Conservation (phyloP, 1,140 invertebrate genomes). For the Drosophila pallidifrons region DNA sequence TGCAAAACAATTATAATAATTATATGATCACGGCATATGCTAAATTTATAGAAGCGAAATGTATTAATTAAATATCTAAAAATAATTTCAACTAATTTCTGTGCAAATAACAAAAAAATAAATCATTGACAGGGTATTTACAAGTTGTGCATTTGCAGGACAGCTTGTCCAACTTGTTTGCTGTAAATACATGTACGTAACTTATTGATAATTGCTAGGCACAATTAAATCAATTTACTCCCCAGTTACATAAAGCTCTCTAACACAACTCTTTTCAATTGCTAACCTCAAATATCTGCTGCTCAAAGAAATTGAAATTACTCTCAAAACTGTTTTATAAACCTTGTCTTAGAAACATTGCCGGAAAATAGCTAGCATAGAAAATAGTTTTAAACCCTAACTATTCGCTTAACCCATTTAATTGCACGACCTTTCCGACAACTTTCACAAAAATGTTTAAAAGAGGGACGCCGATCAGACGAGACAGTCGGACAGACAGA, state of each 20-base stretch:
- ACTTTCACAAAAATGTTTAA: constrained; percentile 38
- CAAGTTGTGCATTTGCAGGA: neutral
- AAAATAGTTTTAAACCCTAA: constrained; percentile 5
- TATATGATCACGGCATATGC: neutral
- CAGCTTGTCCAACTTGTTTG: neutral
- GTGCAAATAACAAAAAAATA: neutral
- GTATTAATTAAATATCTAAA: neutral
- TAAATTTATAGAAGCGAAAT: neutral
- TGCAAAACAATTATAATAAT: neutral
- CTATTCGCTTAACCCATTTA: constrained; percentile 17
- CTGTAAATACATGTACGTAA: neutral
- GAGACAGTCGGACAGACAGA: constrained; percentile 1
- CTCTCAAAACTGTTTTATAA: too few relatives aligned
- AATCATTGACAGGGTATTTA: neutral
- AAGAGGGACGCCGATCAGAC: neutral
- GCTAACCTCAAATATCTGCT: neutral
- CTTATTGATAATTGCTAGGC: constrained; percentile 1
- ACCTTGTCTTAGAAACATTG: neutral
- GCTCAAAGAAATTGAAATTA: neutral
- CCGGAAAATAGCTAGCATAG: neutral
- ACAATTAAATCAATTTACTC: constrained; percentile 4
- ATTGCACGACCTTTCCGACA: constrained; percentile 40
- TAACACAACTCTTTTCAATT: constrained; percentile 4
- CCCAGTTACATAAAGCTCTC: neutral
- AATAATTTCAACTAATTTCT: neutral